Evolutionary conservation across 30 jellyfish, hydroid and myxozoan genomes (phyloP).

Genomic region (Thelohanellus kitauei): DNA sequence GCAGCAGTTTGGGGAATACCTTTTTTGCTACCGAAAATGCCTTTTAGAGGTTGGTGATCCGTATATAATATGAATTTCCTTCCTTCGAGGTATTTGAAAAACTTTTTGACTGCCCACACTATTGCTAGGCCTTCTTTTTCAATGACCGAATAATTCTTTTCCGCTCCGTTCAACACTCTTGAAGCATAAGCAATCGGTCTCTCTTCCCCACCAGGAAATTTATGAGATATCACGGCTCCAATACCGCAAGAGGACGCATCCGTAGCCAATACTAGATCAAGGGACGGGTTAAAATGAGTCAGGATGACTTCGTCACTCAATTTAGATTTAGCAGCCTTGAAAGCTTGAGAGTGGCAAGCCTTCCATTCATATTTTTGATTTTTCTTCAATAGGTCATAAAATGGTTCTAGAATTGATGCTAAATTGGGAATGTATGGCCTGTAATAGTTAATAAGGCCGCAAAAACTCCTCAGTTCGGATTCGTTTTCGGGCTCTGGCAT

Average conservation of each 20-base stretch:
- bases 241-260: constrained; percentile 41
- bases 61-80: constrained; percentile 15
- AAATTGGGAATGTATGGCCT: constrained; percentile 7
- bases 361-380: constrained; percentile 6
- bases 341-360: constrained; percentile 3
- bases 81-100: constrained; percentile 27
- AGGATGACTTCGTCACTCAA: constrained; percentile 3
- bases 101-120: constrained; percentile 20
- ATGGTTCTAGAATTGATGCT: constrained; percentile 6
- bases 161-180: constrained; percentile 6
- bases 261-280: constrained; percentile 3
- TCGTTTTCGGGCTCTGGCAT: constrained; percentile 12
- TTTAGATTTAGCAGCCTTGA: constrained; percentile 1
- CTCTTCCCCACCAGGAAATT: constrained; percentile 13
- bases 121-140: constrained; percentile 31
- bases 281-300: constrained; percentile 21
- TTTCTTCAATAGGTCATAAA: constrained; percentile 5
- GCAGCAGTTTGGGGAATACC: constrained; percentile 27
- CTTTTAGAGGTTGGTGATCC: constrained; percentile 13
- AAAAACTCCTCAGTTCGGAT: constrained; percentile 5
- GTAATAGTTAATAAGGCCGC: constrained; percentile 14
- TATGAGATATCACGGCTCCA: constrained; percentile 31
- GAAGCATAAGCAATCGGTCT: constrained; percentile 22
- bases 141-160: constrained; percentile 14
- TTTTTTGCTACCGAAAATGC: constrained; percentile 7